Base-by-base conservation (phyloP, 2,888 invertebrate genomes). In the Agonum fuliginosum region DNA sequence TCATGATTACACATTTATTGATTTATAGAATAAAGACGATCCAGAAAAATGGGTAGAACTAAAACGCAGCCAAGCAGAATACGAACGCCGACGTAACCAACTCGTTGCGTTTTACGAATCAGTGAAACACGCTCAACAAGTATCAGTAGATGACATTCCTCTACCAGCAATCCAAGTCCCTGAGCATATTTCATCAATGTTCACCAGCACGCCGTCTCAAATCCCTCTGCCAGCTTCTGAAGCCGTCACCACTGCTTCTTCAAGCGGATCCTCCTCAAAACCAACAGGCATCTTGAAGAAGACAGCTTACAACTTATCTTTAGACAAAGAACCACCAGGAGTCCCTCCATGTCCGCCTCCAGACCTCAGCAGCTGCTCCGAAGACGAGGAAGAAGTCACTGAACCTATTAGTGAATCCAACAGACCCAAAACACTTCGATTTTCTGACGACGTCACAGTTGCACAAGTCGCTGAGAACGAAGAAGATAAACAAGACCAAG, bases 111-210 rank as follows among this genome's bases (percentile, higher is more conserved):
- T 97, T 86, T 98, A 93, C 87, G 98, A 98, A 85, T 97, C 98
- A 77, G 98, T 98, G 0, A 95, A 95, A 84, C 95, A 95, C 86
- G 98, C 98, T 0, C 97, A 98, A 85, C 94, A 96, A 83, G 98
- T 98, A 0, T 94, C 96, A 88, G 91, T 98, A 1, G 97, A 98
- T 86, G 97, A 98, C 87, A 98, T 98, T 86, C 98, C 98, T 1
- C 86, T 98, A 78, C 98, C 98, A n/a, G 89, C 91, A 20, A 83
- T 89, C 78, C 89, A 87, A 86, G 88, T 88, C 82, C 80, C 82
- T 5, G 83, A 83, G 48, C 80, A 81, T 41, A 79, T 82, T 17
- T 80, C 83, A 3, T 80, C 79, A n/a, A 78, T 83, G 4, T 80
- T 80, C 20, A 79, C 81, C n/a, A 83, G 82, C 6, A 74, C 88